Evolutionary conservation across 2,888 invertebrate genomes (phyloP), one percentile per base, ranked within the genome.

Genomic region (Brachyopa scutellaris): DNA sequence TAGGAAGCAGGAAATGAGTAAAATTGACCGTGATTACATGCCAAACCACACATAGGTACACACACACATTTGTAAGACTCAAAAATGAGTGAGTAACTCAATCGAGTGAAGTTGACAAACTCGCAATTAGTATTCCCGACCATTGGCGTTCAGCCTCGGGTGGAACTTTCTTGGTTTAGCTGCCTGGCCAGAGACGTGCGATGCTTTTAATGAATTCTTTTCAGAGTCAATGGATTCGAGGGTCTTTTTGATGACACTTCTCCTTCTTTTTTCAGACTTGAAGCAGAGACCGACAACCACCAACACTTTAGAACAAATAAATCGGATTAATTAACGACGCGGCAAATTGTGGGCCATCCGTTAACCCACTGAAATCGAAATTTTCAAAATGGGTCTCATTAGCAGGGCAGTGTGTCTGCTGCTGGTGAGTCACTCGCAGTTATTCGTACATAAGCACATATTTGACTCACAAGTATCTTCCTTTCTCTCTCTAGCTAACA

Each of bases 341-440:
- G 9, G 7, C 15, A 53, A 49, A 73, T 74, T 62, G 79, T 74
- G 80, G 69, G 74, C 51, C 74, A 74, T 31, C 76, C 70, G 70
- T 66, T 76, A 76, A 76, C 64, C 66, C 82, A 77, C 77, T 66
- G 76, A 76, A 61, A 74, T 59, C 51, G 66, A 74, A 74, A 59
- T 49, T 74, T 49, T 31, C 8, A 76, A 55, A 55, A 82, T 77
- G 77, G 47, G 59, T 61, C 77, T 82, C 66, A 59, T 82, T 47
- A 82, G 72, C 82, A 42, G 77, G 72, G 82, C 72, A 72, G 76
- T 77, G 47, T 82, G 66, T 70, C 77, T 77, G 61, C 77, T 82
- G 13, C 64, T 77, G 82, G 82, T 82, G 40, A 66, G 77, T 74
- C 9, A 51, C 15, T 38, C 2, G 5, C 36, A 11, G 5, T n/a